These are phyloP conservation scores for Aphidoletes aphidimyza DNA, from an alignment of 2,888 invertebrate genomes.

Conservation along the genomic window DNA sequence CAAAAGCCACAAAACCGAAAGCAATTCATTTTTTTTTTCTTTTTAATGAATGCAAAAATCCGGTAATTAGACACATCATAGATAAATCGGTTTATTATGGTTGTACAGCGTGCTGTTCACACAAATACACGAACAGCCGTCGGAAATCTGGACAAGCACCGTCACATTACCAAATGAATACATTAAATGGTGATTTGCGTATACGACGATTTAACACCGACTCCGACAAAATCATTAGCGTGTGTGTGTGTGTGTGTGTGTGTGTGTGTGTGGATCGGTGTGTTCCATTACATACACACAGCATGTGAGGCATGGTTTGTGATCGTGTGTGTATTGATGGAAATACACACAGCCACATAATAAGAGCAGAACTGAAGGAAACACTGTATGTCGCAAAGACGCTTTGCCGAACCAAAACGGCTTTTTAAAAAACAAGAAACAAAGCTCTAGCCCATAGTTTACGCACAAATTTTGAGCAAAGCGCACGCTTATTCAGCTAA, in stretches of 20 bases:
- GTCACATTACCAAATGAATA: not conserved
- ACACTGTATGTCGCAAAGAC: not conserved
- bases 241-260: not conserved
- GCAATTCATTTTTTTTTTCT: too few species aligned
- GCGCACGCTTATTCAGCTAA: slow-evolving; percentile 10
- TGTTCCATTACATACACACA: too few species aligned
- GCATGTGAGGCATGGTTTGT: too few species aligned
- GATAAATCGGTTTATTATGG: slow-evolving; percentile 47
- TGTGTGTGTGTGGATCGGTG: not conserved
- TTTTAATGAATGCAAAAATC: slow-evolving; percentile 48
- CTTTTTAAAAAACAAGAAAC: slow-evolving; percentile 41
- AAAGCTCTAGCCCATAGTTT: slow-evolving; percentile 26
- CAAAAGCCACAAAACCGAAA: not conserved
- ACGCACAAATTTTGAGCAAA: not conserved
- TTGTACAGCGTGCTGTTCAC: not conserved
- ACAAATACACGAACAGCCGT: too few species aligned
- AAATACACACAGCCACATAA: slow-evolving; percentile 4
- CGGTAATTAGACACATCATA: slow-evolving; percentile 38
- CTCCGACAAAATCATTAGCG: slow-evolving; percentile 8
- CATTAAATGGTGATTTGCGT: slow-evolving; percentile 20
- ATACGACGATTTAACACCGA: not conserved
- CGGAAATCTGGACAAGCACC: not conserved
- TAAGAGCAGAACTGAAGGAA: slow-evolving; percentile 10
- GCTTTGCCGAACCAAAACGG: not conserved
- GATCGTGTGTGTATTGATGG: not conserved